These are phyloP conservation scores for Pegoplata infirma DNA, from an alignment of 2,888 invertebrate species.

Conservation along the genomic window DNA sequence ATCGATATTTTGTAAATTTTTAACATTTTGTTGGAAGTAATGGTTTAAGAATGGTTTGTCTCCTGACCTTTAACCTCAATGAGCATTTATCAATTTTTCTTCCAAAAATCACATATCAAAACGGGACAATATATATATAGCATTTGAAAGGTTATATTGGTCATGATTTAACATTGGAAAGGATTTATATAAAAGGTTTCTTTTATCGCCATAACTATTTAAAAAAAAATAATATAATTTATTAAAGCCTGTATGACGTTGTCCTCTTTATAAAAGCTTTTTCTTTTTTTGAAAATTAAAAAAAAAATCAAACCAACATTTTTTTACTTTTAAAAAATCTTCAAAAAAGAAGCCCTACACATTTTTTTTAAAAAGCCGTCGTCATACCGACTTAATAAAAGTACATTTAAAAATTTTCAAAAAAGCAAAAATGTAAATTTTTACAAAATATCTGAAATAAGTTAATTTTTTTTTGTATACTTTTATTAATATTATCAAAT, in stretches of 20 bases:
- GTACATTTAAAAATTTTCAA: not conserved
- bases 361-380: too few species aligned
- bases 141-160: not conserved
- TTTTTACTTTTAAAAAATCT: too few species aligned
- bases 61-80: not conserved
- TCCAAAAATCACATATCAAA: not conserved
- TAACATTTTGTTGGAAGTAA: not conserved
- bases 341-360: too few species aligned
- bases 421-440: not conserved
- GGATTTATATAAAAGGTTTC: too few species aligned
- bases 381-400: too few species aligned
- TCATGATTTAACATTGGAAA: too few species aligned
- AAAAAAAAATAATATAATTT: too few species aligned
- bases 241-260: too few species aligned
- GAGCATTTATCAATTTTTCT: not conserved
- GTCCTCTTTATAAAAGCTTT: too few species aligned
- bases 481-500: not conserved
- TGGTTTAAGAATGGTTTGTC: not conserved
- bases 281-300: too few species aligned
- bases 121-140: not conserved
- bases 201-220: too few species aligned
- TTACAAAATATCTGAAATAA: not conserved
- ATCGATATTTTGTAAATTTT: not conserved
- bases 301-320: too few species aligned
- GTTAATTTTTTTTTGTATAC: not conserved